Conservation (phyloP, 2,888 invertebrate species). For the Cosmopolites sordidus region DNA sequence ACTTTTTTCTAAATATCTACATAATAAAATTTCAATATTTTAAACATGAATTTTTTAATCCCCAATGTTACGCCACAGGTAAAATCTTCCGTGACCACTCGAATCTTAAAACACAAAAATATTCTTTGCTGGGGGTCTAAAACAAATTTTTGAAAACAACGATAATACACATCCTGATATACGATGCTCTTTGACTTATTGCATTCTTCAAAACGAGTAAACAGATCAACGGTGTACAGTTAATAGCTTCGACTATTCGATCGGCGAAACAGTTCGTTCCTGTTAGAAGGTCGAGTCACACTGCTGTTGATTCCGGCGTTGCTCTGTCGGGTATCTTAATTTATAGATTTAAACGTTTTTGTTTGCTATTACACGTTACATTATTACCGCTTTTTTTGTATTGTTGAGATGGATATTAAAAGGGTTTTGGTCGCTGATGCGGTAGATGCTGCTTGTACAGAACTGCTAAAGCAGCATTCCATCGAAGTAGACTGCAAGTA, state of each 20-base stretch:
- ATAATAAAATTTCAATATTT: too few species aligned
- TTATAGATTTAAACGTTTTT: too few species aligned
- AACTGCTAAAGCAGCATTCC: slow-evolving; percentile 71
- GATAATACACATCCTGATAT: background rate
- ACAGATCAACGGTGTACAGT: background rate
- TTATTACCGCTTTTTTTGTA: too few species aligned
- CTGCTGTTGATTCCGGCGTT: too few species aligned
- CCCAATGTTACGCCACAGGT: background rate
- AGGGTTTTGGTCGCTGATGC: slow-evolving; percentile 91
- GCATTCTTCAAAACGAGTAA: background rate
- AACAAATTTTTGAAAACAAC: background rate
- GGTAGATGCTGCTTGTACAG: slow-evolving; percentile 80
- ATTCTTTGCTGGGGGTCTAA: background rate
- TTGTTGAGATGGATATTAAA: slow-evolving; percentile 60
- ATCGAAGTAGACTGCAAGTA: slow-evolving; percentile 76
- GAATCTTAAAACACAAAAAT: background rate
- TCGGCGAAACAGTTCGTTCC: too few species aligned
- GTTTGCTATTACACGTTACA: too few species aligned
- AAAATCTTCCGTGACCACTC: too few species aligned
- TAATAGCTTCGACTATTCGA: background rate
- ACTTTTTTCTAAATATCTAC: too few species aligned
- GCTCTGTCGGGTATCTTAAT: too few species aligned
- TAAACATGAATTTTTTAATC: too few species aligned
- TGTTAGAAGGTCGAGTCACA: too few species aligned
- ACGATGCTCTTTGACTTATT: background rate